Evolutionary conservation across 1,140 invertebrate species (phyloP).

Genomic region (Stratiolaelaps scimitus): DNA sequence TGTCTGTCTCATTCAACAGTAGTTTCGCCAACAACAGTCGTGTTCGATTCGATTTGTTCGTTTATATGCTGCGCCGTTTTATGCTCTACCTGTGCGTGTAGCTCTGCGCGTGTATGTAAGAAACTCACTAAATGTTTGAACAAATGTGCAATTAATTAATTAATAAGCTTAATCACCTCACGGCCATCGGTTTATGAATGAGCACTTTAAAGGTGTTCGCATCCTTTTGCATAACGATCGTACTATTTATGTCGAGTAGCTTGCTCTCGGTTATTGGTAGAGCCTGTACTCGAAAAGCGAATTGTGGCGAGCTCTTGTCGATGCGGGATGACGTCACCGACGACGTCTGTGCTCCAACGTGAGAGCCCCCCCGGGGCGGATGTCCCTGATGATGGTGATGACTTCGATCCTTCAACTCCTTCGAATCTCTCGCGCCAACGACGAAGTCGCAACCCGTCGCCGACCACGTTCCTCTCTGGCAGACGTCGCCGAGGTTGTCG

Average conservation of each 20-base stretch:
- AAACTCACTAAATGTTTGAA: constrained; percentile 13
- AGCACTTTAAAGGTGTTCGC: constrained; percentile 1
- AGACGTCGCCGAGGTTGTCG: constrained; percentile 10
- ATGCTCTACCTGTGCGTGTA: too few relatives aligned
- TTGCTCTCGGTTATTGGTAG: constrained; percentile 1
- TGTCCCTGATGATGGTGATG: not conserved
- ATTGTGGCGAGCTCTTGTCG: not conserved
- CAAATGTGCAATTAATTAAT: too few relatives aligned
- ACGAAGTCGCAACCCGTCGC: constrained; percentile 18
- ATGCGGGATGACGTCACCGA: too few relatives aligned
- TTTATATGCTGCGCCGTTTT: too few relatives aligned
- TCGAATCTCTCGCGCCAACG: not conserved
- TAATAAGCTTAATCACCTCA: too few relatives aligned
- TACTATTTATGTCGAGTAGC: not conserved
- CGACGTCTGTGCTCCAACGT: too few relatives aligned
- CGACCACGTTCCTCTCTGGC: constrained; percentile 15
- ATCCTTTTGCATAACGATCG: constrained; percentile 19
- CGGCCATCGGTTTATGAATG: constrained; percentile 1
- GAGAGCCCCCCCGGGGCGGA: not conserved
- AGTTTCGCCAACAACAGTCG: too few relatives aligned
- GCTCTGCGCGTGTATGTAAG: not conserved
- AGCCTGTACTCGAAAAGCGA: constrained; percentile 1
- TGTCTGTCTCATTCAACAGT: too few relatives aligned
- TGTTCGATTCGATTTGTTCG: too few relatives aligned
- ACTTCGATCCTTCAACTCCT: not conserved